Base-by-base conservation (phyloP, 1,140 invertebrate genomes). In the Campoletis sonorensis region DNA sequence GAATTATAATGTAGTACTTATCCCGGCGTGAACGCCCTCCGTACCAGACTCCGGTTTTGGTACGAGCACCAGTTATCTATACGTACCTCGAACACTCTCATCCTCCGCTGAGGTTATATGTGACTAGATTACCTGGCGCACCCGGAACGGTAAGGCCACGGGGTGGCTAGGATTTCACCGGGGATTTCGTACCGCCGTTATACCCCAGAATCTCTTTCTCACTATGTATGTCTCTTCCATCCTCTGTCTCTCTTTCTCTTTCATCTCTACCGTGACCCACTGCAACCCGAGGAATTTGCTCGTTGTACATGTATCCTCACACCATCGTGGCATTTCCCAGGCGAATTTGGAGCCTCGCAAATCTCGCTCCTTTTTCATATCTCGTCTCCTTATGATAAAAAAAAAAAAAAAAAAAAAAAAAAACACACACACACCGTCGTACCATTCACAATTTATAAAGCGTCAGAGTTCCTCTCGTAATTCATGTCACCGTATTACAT, bases 1-100 rank as follows among this genome's bases (percentile, higher is more conserved):
- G 87, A 89, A 90, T 89, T 90, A 91, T 87, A 70, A 70, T 33
- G 85, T 83, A 85, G 84, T 85, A 87, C 85, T 89, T 89, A 87
- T 85, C 84, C 75, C n/a, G 58, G 26, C 49, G 37, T 49, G 80
- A 81, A 54, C 72, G 61, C n/a, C 75, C 58, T 23, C 16, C 51
- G 33, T 61, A 54, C 58, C 23, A 67, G 68, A 58, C 54, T 54
- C 37, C 23, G 51, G 27, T n/a, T 37, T 45, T 33, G 54, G 37
- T 30, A 67, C n/a, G 40, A 37, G 64, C 51, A 23, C 37, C 67
- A 71, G 40, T 61, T 80, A 80, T 80, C 40, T 58, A 26, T 64
- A 64, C 21, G 16, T 37, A 51, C 71, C 45, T 45, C 70, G 67
- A 33, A 77, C 67, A 49, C 37, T 58, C 70, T 67, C 27, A 49